Percentiles rank a stretch among this genome's conserved stretches.
phyloP scores from a whole-genome alignment of 37 sponge, comb jelly and placozoan genomes.

The Aplysina aerophoba region DNA sequence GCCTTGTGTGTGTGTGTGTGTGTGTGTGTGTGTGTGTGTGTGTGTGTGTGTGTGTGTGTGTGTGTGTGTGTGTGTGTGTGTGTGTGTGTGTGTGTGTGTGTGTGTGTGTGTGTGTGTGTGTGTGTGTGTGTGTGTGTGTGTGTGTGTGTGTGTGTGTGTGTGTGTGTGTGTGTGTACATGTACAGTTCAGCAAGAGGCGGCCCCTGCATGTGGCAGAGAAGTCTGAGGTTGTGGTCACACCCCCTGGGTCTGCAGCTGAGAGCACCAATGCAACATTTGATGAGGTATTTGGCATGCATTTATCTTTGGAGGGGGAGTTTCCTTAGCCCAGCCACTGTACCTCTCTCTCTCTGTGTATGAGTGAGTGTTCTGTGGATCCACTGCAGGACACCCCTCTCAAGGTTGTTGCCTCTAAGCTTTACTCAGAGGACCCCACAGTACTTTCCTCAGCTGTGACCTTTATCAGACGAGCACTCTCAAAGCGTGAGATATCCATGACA shows the following conservation, averaged over 20 bases:
- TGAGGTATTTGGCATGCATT: not conserved
- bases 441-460: slow-evolving; percentile 35
- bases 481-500: too few relatives aligned
- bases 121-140: slow-evolving; percentile 18
- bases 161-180: not conserved
- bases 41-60: slow-evolving; percentile 22
- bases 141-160: slow-evolving; percentile 13
- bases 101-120: slow-evolving; percentile 31
- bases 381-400: slow-evolving; percentile 51
- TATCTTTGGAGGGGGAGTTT: not conserved
- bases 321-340: not conserved
- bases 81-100: slow-evolving; percentile 21
- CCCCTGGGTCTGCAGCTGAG: not conserved
- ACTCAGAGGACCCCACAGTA: slow-evolving; percentile 25
- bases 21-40: slow-evolving; percentile 21
- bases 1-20: slow-evolving; percentile 15
- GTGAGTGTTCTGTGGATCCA: not conserved
- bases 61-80: slow-evolving; percentile 3
- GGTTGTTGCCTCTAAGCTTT: slow-evolving; percentile 37
- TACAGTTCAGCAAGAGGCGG: not conserved
- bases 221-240: too few relatives aligned
- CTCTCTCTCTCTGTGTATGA: not conserved
- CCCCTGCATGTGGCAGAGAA: not conserved
- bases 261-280: slow-evolving; percentile 28
- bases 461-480: slow-evolving; percentile 54